Conservation (phyloP, 2,797 vertebrate genomes). For the Molossus alvarezi region DNA sequence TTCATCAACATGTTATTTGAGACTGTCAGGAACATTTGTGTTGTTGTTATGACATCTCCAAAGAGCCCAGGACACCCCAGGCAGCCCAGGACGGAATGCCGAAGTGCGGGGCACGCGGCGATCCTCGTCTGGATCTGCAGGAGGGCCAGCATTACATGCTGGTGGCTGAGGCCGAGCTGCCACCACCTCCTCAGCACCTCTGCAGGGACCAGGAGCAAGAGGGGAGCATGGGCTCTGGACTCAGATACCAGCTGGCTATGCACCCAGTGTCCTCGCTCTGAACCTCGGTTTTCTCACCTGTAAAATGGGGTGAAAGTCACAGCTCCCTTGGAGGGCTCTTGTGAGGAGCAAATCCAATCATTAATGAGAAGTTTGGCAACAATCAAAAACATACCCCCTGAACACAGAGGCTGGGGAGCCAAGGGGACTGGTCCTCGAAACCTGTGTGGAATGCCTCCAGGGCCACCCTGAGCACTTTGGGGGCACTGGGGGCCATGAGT, state of each 20-base stretch:
- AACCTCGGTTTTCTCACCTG: constrained; percentile 18
- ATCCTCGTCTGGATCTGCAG: rapidly evolving
- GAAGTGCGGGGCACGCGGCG: rapidly evolving
- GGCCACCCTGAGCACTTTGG: neutral
- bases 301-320: neutral
- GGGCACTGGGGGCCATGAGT: neutral
- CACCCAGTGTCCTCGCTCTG: neutral
- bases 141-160: neutral
- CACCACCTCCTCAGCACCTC: rapidly evolving
- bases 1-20: neutral
- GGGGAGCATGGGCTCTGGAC: neutral
- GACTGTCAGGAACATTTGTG: neutral
- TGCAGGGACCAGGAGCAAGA: neutral
- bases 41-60: neutral
- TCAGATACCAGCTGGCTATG: neutral
- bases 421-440: neutral
- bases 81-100: neutral
- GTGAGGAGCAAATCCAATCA: neutral
- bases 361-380: neutral
- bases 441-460: rapidly evolving
- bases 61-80: neutral
- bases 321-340: rapidly evolving
- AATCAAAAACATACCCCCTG: rapidly evolving
- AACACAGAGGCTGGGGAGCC: neutral
- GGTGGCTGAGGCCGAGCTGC: neutral